A percentile compares a stretch with the other conserved stretches of the same genome.
These are phyloP conservation scores for Ophiothrix spiculata DNA, from an alignment of 35 echinoderm and acorn worm genomes.

Conservation along the genomic window DNA sequence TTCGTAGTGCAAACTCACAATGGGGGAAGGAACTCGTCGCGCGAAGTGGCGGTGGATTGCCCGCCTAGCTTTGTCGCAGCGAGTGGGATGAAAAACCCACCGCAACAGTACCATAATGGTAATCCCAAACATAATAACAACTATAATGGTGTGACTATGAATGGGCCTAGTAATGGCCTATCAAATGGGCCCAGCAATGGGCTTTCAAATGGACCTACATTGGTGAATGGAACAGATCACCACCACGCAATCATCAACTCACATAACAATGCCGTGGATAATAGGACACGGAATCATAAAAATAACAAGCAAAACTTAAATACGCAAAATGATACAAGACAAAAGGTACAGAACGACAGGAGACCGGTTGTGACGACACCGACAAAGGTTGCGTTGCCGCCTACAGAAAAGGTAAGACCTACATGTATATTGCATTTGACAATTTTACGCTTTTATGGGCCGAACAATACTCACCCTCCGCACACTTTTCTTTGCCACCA, in stretches of 20 bases:
- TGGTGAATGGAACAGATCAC: constrained; percentile 70
- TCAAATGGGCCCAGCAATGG: constrained; percentile 32
- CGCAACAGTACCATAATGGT: constrained; percentile 28
- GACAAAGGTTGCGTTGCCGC: not conserved
- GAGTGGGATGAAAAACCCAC: constrained; percentile 97
- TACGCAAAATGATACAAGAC: constrained; percentile 4
- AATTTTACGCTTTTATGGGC: too few relatives aligned
- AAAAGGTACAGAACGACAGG: not conserved
- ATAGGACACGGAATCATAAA: constrained; percentile 11
- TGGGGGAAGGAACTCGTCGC: constrained; percentile 23
- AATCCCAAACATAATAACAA: not conserved
- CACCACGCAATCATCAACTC: not conserved
- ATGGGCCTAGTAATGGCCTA: not conserved
- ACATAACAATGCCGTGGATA: not conserved
- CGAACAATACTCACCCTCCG: too few relatives aligned
- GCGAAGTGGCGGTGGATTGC: constrained; percentile 94
- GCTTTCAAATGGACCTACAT: constrained; percentile 52
- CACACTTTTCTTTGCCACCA: too few relatives aligned
- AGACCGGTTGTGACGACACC: not conserved
- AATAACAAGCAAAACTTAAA: not conserved
- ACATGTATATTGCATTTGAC: too few relatives aligned
- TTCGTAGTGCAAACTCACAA: constrained; percentile 29
- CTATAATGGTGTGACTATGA: not conserved
- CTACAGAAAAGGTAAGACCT: not conserved
- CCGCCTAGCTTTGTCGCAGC: constrained; percentile 97